Evolutionary conservation across 2,888 invertebrate species (phyloP), one percentile per base, ranked within the genome.

Genomic region (Cosmia trapezina): DNA sequence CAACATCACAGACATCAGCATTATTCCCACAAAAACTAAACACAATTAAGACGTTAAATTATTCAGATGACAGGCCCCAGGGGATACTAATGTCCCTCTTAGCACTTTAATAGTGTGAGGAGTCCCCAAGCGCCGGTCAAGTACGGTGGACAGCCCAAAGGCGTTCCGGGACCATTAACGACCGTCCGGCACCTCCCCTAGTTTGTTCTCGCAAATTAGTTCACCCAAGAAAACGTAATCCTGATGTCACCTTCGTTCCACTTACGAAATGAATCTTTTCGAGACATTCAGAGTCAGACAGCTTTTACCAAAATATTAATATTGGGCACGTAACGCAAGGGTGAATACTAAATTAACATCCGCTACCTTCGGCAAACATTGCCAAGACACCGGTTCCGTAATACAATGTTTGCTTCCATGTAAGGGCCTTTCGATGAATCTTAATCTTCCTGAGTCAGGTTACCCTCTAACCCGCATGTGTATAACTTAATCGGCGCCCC

Each of bases 311-410:
- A 94, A 95, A 95, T 95, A 95, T 95, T 95, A 95, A 96, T 95
- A 95, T 94, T 91, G 89, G 90, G 87, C 88, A 87, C 90, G 89
- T 86, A 87, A 87, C 84, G 87, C 88, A 91, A 91, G 95, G 95
- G 94, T 95, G 96, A 96, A 96, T 95, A 94, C 94, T 90, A 94
- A 96, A 96, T 96, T 96, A 96, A 96, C 96, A 96, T 95, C 90
- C 91, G 91, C 89, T 95, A 96, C 96, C 96, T 96, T 95, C 78
- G 85, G 90, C 94, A 96, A 96, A 96, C 95, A 95, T 91, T 88
- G 89, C 89, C 92, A 93, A 96, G 95, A 96, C 96, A 95, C 92
- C 91, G 95, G 90, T 88, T 89, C 88, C 87, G 90, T 92, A 93
- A 93, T 94, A 95, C 96, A 94, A 95, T 96, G 96, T 96, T 96